These are phyloP conservation scores for Chaenocephalus aceratus DNA, from an alignment of 2,113 vertebrate species.

Conservation along the genomic window DNA sequence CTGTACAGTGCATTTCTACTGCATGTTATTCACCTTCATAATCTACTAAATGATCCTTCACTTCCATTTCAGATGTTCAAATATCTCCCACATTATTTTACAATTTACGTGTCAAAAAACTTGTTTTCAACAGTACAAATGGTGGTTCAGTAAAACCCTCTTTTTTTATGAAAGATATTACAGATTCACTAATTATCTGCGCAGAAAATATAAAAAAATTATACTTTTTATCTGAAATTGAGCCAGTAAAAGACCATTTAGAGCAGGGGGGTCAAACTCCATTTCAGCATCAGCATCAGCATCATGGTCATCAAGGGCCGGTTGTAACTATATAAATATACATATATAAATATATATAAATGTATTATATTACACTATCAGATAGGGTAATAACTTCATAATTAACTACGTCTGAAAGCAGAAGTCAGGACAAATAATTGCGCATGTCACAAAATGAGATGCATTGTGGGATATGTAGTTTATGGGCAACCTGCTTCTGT, in stretches of 20 bases:
- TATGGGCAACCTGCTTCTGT: too few species aligned
- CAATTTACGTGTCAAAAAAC: constrained; percentile 53
- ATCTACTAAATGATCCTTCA: constrained; percentile 12
- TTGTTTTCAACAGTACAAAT: constrained; percentile 10
- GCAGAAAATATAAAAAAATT: neutral
- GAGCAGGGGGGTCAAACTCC: too few species aligned
- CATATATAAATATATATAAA: too few species aligned
- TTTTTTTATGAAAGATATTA: constrained; percentile 46
- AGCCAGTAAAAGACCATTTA: neutral
- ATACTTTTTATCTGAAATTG: neutral
- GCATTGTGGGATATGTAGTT: too few species aligned
- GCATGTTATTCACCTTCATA: constrained; percentile 4
- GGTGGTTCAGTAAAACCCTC: constrained; percentile 21
- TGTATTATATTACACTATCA: too few species aligned
- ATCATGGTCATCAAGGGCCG: too few species aligned
- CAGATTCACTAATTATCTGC: constrained; percentile 10
- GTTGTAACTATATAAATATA: too few species aligned
- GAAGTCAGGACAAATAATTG: too few species aligned
- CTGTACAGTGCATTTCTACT: constrained; percentile 13
- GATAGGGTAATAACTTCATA: too few species aligned
- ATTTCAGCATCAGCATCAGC: too few species aligned
- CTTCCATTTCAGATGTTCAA: constrained; percentile 11
- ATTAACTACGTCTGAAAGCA: too few species aligned
- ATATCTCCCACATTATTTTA: constrained; percentile 13
- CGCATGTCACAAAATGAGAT: too few species aligned